Percentiles rank a stretch among this genome's conserved stretches.
phyloP scores from a whole-genome alignment of 2,888 invertebrate species.

The Hirtodrosophila trivittata region DNA sequence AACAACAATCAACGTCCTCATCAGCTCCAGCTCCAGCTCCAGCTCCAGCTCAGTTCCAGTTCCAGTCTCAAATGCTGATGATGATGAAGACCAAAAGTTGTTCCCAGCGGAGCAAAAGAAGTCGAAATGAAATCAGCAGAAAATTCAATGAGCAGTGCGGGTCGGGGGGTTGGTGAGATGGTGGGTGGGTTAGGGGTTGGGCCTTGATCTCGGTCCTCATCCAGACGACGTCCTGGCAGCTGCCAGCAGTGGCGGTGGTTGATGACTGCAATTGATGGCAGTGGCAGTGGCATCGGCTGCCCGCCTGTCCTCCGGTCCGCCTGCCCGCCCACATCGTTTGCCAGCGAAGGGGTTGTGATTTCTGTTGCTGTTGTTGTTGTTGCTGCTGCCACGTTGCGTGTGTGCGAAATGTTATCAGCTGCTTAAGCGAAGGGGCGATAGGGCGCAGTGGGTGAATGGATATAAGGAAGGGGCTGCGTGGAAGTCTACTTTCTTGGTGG shows the following conservation, averaged over 20 bases:
- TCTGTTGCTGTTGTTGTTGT: conserved; percentile 21
- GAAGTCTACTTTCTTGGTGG: conserved; percentile 14
- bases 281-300: conserved; percentile 38
- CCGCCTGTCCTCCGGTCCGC: conserved; percentile 2
- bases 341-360: conserved; percentile 74
- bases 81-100: conserved; percentile 61
- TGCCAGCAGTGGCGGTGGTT: conserved; percentile 64
- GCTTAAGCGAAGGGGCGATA: conserved; percentile 51
- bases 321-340: conserved; percentile 65
- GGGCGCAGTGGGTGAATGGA: conserved; percentile 7
- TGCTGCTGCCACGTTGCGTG: conserved; percentile 37
- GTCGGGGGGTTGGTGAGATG: background rate
- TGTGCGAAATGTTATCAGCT: conserved; percentile 70
- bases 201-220: conserved; percentile 25
- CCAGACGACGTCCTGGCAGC: conserved; percentile 59
- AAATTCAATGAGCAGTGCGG: conserved; percentile 75
- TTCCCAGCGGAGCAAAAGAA: conserved; percentile 81
- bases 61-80: conserved; percentile 29
- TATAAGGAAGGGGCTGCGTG: background rate
- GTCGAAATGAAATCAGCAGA: conserved; percentile 83
- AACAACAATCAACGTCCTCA: conserved; percentile 53
- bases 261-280: conserved; percentile 78
- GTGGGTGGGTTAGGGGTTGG: background rate
- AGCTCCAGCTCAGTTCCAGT: conserved; percentile 29
- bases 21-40: conserved; percentile 36